These are phyloP conservation scores for Dicyrtomina minuta DNA, from an alignment of 2,888 invertebrate genomes.

Conservation along the genomic window DNA sequence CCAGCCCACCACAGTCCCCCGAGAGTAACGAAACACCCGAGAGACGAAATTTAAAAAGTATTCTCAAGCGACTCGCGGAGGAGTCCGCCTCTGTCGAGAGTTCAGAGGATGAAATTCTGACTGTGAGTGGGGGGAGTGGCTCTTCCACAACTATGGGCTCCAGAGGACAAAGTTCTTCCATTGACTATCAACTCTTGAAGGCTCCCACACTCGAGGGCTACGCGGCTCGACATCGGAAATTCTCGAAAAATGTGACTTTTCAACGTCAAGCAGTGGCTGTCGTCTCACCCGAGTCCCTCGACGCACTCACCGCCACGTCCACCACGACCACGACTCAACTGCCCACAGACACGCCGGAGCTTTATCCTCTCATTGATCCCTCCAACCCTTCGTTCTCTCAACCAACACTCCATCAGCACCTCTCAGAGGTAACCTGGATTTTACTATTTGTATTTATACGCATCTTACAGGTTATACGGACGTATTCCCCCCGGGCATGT, in stretches of 20 bases:
- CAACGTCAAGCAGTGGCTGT: conserved; percentile 71
- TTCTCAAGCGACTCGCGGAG: conserved; percentile 78
- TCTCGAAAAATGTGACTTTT: conserved; percentile 85
- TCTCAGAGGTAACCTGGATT: neutral
- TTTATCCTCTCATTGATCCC: neutral
- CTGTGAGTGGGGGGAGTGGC: conserved; percentile 6
- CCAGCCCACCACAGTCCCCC: conserved; percentile 57
- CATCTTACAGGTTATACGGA: too few relatives aligned
- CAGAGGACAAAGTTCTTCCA: conserved; percentile 20
- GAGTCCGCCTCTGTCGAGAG: conserved; percentile 38
- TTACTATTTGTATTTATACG: too few relatives aligned
- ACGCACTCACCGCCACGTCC: neutral
- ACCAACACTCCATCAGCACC: neutral
- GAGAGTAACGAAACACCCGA: conserved; percentile 82
- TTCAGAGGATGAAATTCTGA: conserved; percentile 18
- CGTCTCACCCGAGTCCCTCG: conserved; percentile 65
- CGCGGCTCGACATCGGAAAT: conserved; percentile 77
- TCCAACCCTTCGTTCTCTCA: neutral
- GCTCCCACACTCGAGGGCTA: conserved; percentile 86
- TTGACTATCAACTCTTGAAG: conserved; percentile 68
- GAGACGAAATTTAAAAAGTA: conserved; percentile 77
- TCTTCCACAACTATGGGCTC: neutral
- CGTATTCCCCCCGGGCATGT: too few relatives aligned
- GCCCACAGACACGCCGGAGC: neutral
- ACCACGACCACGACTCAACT: neutral